phyloP scores from a whole-genome alignment of 2,888 invertebrate species.

The Uloborus plumipes region DNA sequence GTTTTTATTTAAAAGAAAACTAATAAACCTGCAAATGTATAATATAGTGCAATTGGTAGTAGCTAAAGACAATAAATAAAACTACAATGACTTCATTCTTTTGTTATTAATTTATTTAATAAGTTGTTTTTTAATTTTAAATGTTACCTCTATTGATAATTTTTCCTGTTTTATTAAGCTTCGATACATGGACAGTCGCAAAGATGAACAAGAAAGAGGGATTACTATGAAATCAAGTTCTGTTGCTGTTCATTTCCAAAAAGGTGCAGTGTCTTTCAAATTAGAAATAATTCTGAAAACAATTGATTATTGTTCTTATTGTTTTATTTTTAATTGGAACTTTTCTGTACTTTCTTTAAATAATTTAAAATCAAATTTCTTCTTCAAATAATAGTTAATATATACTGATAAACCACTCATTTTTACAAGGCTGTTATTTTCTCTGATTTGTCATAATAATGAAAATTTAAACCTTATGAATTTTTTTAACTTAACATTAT shows the following conservation, averaged over 20 bases:
- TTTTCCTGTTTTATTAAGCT: constrained; percentile 72
- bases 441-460: too few relatives aligned
- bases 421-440: too few relatives aligned
- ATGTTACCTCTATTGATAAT: not conserved
- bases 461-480: too few relatives aligned
- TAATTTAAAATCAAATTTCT: too few relatives aligned
- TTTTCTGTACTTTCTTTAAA: too few relatives aligned
- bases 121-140: not conserved
- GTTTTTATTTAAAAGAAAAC: too few relatives aligned
- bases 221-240: constrained; percentile 99
- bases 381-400: too few relatives aligned
- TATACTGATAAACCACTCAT: too few relatives aligned
- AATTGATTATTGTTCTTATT: not conserved
- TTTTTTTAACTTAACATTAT: too few relatives aligned
- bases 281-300: not conserved
- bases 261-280: constrained; percentile 67
- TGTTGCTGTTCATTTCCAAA: constrained; percentile 83
- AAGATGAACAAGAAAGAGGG: constrained; percentile 96
- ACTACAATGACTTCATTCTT: not conserved
- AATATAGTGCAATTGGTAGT: too few relatives aligned
- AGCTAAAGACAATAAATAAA: not conserved
- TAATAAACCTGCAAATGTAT: too few relatives aligned
- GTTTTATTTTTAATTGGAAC: too few relatives aligned
- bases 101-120: not conserved
- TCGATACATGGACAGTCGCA: constrained; percentile 91